Percentiles rank a stretch among this genome's conserved stretches.
Evolutionary conservation across 1,140 invertebrate genomes (phyloP).

Genomic region (Apis cerana): DNA sequence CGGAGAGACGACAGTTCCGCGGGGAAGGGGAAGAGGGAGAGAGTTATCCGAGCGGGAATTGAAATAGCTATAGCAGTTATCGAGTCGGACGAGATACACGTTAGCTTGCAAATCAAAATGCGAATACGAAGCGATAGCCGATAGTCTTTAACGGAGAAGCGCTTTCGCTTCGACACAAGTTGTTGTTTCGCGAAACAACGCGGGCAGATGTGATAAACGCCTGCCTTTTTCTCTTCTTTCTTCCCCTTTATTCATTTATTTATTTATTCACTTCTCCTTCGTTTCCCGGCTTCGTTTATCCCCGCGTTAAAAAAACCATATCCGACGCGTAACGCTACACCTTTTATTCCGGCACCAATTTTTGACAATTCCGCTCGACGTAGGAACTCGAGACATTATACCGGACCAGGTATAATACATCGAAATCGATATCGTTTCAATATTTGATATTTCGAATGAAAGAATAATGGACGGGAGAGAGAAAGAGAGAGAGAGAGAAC

Average conservation of each 20-base stretch:
- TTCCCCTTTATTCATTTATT: not conserved
- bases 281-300: not conserved
- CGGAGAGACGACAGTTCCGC: not conserved
- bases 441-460: not conserved
- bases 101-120: not conserved
- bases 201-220: too few species aligned
- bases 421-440: not conserved
- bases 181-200: not conserved
- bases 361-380: not conserved
- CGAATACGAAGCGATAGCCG: not conserved
- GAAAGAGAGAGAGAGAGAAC: too few species aligned
- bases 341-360: not conserved
- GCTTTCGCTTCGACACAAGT: not conserved
- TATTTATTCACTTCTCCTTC: too few species aligned
- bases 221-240: not conserved
- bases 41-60: constrained; percentile 12
- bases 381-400: not conserved
- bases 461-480: not conserved
- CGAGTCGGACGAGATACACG: not conserved
- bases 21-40: not conserved
- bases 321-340: not conserved
- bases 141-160: constrained; percentile 8
- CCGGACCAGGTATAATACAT: too few species aligned
- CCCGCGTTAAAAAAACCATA: not conserved
- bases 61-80: not conserved